Evolutionary conservation across 2,888 invertebrate species (phyloP).

Genomic region (Pseudanteris insignis): DNA sequence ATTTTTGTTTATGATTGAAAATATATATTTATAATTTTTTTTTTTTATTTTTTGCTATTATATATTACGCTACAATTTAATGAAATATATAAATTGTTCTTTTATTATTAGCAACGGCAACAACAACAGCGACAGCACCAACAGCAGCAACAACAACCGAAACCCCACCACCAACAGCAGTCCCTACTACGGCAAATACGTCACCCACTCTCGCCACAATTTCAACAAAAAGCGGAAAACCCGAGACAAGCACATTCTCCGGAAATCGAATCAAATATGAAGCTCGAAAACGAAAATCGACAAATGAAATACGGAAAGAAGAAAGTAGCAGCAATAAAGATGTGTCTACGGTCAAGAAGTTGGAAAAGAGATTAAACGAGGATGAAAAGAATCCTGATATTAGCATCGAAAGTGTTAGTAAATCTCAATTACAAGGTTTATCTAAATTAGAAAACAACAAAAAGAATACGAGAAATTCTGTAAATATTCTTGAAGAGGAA

Average conservation of each 20-base stretch:
- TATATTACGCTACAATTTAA: no score
- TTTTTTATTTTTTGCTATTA: no score
- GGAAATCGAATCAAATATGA: constrained; percentile 57
- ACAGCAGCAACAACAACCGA: constrained; percentile 4
- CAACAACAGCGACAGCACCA: no score
- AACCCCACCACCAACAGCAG: constrained; percentile 43
- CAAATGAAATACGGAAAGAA: constrained; percentile 57
- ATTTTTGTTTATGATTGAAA: no score
- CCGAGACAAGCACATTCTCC: constrained; percentile 52
- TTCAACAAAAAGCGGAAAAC: constrained; percentile 67
- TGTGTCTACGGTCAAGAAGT: constrained; percentile 59
- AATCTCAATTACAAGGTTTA: constrained; percentile 49
- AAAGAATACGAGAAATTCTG: constrained; percentile 52
- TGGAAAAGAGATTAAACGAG: constrained; percentile 59
- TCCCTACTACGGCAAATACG: constrained; percentile 46
- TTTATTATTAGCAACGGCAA: no score
- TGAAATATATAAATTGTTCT: no score
- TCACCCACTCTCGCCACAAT: constrained; percentile 54
- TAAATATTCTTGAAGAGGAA: constrained; percentile 62
- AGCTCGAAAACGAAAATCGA: constrained; percentile 63
- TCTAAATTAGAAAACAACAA: constrained; percentile 51
- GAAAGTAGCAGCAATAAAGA: constrained; percentile 60
- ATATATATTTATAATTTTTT: no score
- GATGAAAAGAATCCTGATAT: constrained; percentile 39
- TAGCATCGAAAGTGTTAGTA: constrained; percentile 3